phyloP scores from a whole-genome alignment of 1,140 invertebrate genomes.

The Meloidogyne exigua region DNA sequence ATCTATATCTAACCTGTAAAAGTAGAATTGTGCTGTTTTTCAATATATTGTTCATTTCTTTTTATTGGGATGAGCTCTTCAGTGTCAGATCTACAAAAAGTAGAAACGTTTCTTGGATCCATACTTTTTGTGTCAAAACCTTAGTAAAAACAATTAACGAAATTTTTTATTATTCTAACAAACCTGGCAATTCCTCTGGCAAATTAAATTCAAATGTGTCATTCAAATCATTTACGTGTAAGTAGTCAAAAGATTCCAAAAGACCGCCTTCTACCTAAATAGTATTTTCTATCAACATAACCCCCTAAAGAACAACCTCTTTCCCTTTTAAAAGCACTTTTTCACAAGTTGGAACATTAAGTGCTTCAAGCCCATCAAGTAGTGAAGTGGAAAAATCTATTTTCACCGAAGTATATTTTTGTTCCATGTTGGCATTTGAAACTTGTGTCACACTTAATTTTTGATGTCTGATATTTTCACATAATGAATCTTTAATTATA shows the following conservation, averaged over 20 bases:
- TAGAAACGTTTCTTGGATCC: neutral
- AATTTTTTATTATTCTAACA: neutral
- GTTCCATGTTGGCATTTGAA: neutral
- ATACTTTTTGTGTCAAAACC: constrained; percentile 1
- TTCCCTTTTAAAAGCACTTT: neutral
- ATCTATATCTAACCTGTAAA: no score
- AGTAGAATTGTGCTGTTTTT: neutral
- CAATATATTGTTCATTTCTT: neutral
- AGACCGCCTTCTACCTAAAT: neutral
- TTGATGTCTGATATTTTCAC: no score
- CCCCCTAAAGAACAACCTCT: neutral
- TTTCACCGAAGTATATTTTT: neutral
- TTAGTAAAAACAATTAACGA: no score
- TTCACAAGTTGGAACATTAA: neutral
- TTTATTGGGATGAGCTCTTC: neutral
- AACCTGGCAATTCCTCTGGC: constrained; percentile 25
- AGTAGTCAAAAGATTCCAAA: neutral
- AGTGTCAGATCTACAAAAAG: neutral
- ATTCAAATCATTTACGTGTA: constrained; percentile 7
- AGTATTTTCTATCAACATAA: neutral
- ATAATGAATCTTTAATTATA: no score
- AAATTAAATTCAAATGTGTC: constrained; percentile 18
- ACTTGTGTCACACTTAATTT: neutral
- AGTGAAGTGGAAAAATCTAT: constrained; percentile 13
- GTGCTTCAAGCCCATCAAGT: neutral